Percentiles rank a stretch among this genome's conserved stretches.
phyloP scores from a whole-genome alignment of 2,113 vertebrate species.

The Agapornis roseicollis region DNA sequence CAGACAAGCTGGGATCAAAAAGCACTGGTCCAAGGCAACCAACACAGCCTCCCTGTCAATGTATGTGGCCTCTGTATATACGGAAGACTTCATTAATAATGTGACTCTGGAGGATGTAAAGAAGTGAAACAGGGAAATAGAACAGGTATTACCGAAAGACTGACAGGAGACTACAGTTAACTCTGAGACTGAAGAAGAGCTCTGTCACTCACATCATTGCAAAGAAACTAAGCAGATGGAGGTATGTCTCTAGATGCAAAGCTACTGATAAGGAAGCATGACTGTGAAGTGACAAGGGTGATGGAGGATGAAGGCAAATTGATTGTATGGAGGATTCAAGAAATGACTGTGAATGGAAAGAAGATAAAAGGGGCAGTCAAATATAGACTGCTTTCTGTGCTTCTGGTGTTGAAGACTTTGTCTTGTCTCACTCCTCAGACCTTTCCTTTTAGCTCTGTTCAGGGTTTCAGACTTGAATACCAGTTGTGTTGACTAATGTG shows the following conservation, averaged over 20 bases:
- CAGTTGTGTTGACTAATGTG: not conserved
- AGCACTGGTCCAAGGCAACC: not conserved
- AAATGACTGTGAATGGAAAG: not conserved
- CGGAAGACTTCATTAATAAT: not conserved
- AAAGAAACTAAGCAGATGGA: not conserved
- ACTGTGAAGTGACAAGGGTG: not conserved
- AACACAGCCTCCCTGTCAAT: not conserved
- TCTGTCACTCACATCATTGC: not conserved
- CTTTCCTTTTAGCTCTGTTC: not conserved
- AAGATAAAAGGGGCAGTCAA: not conserved
- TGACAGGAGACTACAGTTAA: not conserved
- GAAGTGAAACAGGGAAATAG: not conserved
- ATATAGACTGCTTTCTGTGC: not conserved
- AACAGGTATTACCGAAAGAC: not conserved
- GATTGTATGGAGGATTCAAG: not conserved
- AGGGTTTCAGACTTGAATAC: not conserved
- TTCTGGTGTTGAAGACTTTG: not conserved
- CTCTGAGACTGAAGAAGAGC: not conserved
- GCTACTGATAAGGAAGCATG: not conserved
- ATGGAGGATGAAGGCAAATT: not conserved
- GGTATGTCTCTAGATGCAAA: not conserved
- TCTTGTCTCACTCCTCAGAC: not conserved
- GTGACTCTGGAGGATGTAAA: not conserved
- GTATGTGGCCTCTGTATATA: no score
- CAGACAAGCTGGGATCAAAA: not conserved